Evolutionary conservation across 1,140 invertebrate species (phyloP), one percentile per base, ranked within the genome.

Genomic region (Pseudomyrmex dendroicus): DNA sequence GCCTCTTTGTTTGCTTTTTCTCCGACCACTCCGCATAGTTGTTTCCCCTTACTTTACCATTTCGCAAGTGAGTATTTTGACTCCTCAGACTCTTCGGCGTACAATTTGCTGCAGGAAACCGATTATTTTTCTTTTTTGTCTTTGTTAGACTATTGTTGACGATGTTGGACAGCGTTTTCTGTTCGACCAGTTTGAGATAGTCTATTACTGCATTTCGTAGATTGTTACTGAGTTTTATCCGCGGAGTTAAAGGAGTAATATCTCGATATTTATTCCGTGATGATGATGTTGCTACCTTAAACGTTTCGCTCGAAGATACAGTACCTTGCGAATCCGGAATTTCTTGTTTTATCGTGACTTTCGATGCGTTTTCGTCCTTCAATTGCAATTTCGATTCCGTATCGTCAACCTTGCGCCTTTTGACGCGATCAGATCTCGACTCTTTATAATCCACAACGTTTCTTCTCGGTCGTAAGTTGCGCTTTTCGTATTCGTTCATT

Each of bases 71-170:
- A 0, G 78, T 13, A 7, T 90, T 84, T n/a, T 92, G 91, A 76
- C 90, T 93, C 57, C 91, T 90, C 12, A 93, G 83, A 17, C 82
- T 83, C 54, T 89, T 91, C 0, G 87, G 64, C 13, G 89, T 86
- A 63, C 67, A 84, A 0, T 66, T 73, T 0, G 13, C 46, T 5
- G 12, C 1, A 0, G 2, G 8, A 0, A 72, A 48, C 0, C 57
- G 72, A 61, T 64, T 35, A 35, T 35, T 13, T 2, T 57, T 9
- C 15, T 84, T 87, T 3, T 52, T 54, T 12, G 80, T 56, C 2
- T 63, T 87, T 1, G 13, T 8, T 2, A 67, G 13, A n/a, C 74
- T 89, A 9, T 50, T 83, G 2, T 63, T 83, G 52, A 10, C 1
- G 7, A 78, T 73, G 10, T 66, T 80, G 7, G 48, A 68, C 15